Percentiles rank a stretch among this genome's conserved stretches.
Conservation (phyloP, 2,888 invertebrate species). For the Ptychoptera contaminata region DNA sequence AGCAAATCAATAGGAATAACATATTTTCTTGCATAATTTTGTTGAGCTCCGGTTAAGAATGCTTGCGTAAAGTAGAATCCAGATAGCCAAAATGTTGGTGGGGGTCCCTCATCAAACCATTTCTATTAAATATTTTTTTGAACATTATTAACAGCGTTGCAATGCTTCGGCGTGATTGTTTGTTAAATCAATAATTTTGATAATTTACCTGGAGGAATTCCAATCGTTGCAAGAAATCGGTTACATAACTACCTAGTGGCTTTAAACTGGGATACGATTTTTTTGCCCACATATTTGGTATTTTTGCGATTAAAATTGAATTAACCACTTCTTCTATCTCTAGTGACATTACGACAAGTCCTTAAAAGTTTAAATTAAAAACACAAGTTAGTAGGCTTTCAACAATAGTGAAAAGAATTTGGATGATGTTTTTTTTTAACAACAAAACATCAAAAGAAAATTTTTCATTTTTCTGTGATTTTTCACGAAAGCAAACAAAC, state of each 20-base stretch:
- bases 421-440: not conserved
- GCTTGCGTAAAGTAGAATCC: conserved; percentile 94
- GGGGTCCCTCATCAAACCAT: conserved; percentile 74
- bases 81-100: conserved; percentile 74
- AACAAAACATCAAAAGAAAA: too few relatives aligned
- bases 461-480: too few relatives aligned
- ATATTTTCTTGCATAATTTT: conserved; percentile 84
- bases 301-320: conserved; percentile 67
- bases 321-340: conserved; percentile 72
- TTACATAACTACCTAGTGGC: conserved; percentile 73
- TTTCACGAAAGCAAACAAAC: too few relatives aligned
- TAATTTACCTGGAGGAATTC: conserved; percentile 61
- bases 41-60: conserved; percentile 83
- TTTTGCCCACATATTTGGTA: conserved; percentile 70
- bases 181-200: conserved; percentile 10
- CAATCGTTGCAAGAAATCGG: conserved; percentile 69
- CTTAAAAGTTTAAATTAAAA: conserved; percentile 29
- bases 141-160: not conserved
- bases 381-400: conserved; percentile 3
- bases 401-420: not conserved
- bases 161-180: conserved; percentile 1
- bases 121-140: conserved; percentile 32
- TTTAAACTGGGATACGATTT: conserved; percentile 86
- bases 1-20: conserved; percentile 81
- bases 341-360: conserved; percentile 71